phyloP scores from a whole-genome alignment of 2,888 invertebrate species.

The Tridacna gigas region DNA sequence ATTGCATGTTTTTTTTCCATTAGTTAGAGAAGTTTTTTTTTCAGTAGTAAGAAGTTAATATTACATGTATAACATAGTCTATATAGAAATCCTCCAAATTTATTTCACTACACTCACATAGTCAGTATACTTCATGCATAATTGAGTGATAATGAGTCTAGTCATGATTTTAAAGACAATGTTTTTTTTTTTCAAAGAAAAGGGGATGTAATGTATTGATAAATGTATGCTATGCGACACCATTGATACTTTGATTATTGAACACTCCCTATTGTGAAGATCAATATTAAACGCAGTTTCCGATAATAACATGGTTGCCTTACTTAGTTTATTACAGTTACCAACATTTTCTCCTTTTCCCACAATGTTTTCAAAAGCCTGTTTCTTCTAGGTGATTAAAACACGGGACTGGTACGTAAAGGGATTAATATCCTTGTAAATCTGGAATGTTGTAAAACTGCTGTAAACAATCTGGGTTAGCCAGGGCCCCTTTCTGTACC shows the following conservation, averaged over 20 bases:
- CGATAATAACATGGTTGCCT: neutral
- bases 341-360: neutral
- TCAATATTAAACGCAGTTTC: neutral
- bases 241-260: neutral
- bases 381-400: neutral
- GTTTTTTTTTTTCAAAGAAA: no score
- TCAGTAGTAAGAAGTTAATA: no score
- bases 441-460: slow-evolving; percentile 84
- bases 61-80: no score
- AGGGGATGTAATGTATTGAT: slow-evolving; percentile 1
- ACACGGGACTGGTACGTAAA: neutral
- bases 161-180: no score
- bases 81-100: no score
- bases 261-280: neutral
- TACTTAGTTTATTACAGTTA: slow-evolving; percentile 10
- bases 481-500: slow-evolving; percentile 85
- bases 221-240: neutral
- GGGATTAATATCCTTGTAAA: slow-evolving; percentile 73
- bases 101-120: no score
- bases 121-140: no score
- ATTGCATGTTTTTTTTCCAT: no score
- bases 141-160: no score
- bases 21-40: no score
- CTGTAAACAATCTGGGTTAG: slow-evolving; percentile 86
- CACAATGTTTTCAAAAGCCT: neutral